phyloP scores from a whole-genome alignment of 2,888 invertebrate species.

The Epirrita christyi region DNA sequence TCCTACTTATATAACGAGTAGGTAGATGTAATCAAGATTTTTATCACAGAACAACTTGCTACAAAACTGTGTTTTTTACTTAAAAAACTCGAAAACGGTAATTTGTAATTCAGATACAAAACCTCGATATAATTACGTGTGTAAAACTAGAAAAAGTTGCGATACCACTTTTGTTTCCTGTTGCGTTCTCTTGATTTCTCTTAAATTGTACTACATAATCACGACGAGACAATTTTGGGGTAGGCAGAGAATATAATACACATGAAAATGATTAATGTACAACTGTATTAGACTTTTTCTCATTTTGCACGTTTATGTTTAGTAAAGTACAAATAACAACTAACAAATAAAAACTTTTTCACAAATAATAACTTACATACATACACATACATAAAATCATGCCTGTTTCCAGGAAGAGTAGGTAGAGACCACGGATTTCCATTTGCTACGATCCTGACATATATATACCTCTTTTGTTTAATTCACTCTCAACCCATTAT shows the following conservation, averaged over 20 bases:
- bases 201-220: background rate
- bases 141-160: constrained; percentile 10
- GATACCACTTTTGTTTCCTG: constrained; percentile 7
- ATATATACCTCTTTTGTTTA: too few relatives aligned
- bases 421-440: too few relatives aligned
- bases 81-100: constrained; percentile 10
- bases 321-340: too few relatives aligned
- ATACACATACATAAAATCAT: too few relatives aligned
- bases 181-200: constrained; percentile 5
- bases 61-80: constrained; percentile 8
- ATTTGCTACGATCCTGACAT: too few relatives aligned
- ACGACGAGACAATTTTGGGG: background rate
- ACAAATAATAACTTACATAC: too few relatives aligned
- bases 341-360: too few relatives aligned
- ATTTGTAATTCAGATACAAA: constrained; percentile 4
- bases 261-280: too few relatives aligned
- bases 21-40: constrained; percentile 19
- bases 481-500: too few relatives aligned
- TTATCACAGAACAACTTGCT: constrained; percentile 23
- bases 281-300: too few relatives aligned
- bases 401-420: too few relatives aligned
- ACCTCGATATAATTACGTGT: constrained; percentile 11
- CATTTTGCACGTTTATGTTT: too few relatives aligned
- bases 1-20: constrained; percentile 12
- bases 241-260: constrained; percentile 6